Evolutionary conservation across 2,888 invertebrate genomes (phyloP), one percentile per base, ranked within the genome.

Genomic region (Oxyteleia sp.): DNA sequence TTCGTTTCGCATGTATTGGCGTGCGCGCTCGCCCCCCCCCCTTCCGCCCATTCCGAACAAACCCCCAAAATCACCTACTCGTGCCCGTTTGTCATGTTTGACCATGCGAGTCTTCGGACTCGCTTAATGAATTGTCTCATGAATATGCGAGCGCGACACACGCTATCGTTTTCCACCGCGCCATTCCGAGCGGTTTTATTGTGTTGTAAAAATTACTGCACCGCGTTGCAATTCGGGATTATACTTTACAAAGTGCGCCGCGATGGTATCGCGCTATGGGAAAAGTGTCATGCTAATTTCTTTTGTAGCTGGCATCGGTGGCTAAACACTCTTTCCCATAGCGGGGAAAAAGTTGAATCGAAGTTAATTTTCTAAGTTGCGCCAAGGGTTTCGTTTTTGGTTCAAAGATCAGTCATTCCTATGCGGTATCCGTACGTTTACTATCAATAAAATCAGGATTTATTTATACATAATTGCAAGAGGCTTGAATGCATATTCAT

Each of bases 51-150:
- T 18, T 13, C n/a, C 47, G 45, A 38, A 82, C 23, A 64, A 72
- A 66, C 80, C 61, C 80, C 82, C 66, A 26, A 83, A 78, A 83
- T 78, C 82, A 74, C 53, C 74, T 66, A 72, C 64, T 64, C 64
- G 74, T 55, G 68, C 32, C 72, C 61, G 82, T 83, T 83, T 83
- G 78, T 83, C 82, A 83, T 83, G 82, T 83, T 83, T 76, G 82
- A 74, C 82, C 82, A 83, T 78, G 82, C 82, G 72, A 76, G 82
- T 83, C 82, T 78, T 83, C 51, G 72, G 78, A 68, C 66, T 49
- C 61, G 82, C 78, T 83, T 83, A 83, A 83, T 83, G 78, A 83
- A 83, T 83, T 78, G 82, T 74, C 78, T 83, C 78, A 83, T 83
- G 82, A 83, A 83, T 83, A 83, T 83, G 78, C 82, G 72, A 71